Conservation (phyloP, 2,113 vertebrate genomes). For the Pholis gunnellus region DNA sequence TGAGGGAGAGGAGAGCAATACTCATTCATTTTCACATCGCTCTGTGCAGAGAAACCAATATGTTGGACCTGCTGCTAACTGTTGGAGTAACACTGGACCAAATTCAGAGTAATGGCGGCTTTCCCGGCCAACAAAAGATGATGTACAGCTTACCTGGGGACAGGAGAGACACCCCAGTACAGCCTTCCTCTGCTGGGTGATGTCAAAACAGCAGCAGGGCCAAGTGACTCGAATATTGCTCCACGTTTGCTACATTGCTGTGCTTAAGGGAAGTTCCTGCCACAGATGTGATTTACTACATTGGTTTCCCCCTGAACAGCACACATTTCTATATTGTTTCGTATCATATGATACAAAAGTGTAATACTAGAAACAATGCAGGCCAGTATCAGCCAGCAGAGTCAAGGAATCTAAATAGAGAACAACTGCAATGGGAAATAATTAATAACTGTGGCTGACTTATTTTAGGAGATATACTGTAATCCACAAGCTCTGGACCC, state of each 20-base stretch:
- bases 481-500: constrained; percentile 14
- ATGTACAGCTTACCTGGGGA: constrained; percentile 70
- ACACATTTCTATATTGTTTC: constrained; percentile 14
- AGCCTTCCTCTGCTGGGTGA: constrained; percentile 41
- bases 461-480: constrained; percentile 18
- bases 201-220: constrained; percentile 47
- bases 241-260: constrained; percentile 48
- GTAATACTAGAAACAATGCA: not conserved
- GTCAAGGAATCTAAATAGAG: not conserved
- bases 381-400: not conserved
- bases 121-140: constrained; percentile 64
- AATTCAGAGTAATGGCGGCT: constrained; percentile 66
- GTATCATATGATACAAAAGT: constrained; percentile 14
- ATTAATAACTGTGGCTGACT: constrained; percentile 21
- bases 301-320: constrained; percentile 36
- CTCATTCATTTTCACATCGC: constrained; percentile 34
- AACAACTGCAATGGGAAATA: not conserved
- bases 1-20: constrained; percentile 19
- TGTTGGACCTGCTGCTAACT: constrained; percentile 37
- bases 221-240: constrained; percentile 48
- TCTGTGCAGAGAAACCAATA: constrained; percentile 48
- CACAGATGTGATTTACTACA: constrained; percentile 53
- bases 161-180: constrained; percentile 52
- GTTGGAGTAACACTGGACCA: constrained; percentile 32
- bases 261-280: constrained; percentile 51